phyloP scores from a whole-genome alignment of 1,140 invertebrate species.

The Teleogryllus occipitalis region DNA sequence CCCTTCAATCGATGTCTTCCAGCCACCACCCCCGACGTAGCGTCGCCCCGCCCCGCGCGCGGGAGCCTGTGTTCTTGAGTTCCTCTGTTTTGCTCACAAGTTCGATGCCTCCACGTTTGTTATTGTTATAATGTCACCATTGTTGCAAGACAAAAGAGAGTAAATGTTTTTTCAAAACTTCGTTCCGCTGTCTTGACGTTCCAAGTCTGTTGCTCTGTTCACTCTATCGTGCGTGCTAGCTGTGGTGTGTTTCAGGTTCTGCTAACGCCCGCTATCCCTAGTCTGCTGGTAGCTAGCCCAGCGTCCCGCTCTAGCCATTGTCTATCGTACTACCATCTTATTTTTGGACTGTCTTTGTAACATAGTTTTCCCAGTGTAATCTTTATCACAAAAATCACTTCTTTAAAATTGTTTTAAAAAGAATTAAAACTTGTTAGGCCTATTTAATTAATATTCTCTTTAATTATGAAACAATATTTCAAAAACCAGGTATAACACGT shows the following conservation, averaged over 20 bases:
- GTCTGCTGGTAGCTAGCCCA: background rate
- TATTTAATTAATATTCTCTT: constrained; percentile 6
- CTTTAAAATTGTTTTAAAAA: constrained; percentile 2
- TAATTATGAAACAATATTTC: constrained; percentile 1
- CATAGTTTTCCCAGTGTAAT: constrained; percentile 2
- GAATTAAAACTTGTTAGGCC: constrained; percentile 4
- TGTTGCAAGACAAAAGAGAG: constrained; percentile 4
- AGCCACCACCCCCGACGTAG: background rate
- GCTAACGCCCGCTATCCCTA: background rate
- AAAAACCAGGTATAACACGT: constrained; percentile 4
- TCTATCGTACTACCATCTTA: background rate
- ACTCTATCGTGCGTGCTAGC: background rate
- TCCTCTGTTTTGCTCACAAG: constrained; percentile 3
- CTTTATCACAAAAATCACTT: constrained; percentile 5
- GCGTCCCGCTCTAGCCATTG: constrained; percentile 2
- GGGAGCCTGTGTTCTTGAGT: background rate
- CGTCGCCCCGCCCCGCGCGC: background rate
- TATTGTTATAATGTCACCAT: constrained; percentile 5
- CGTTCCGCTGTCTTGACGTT: constrained; percentile 3
- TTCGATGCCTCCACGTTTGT: constrained; percentile 3
- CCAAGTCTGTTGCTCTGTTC: background rate
- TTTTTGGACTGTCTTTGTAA: background rate
- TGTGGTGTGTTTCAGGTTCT: background rate
- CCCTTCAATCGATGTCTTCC: background rate
- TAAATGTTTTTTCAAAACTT: constrained; percentile 6